These are phyloP conservation scores for Erythrocercus mccallii DNA, from an alignment of 2,113 vertebrate species.

Conservation along the genomic window DNA sequence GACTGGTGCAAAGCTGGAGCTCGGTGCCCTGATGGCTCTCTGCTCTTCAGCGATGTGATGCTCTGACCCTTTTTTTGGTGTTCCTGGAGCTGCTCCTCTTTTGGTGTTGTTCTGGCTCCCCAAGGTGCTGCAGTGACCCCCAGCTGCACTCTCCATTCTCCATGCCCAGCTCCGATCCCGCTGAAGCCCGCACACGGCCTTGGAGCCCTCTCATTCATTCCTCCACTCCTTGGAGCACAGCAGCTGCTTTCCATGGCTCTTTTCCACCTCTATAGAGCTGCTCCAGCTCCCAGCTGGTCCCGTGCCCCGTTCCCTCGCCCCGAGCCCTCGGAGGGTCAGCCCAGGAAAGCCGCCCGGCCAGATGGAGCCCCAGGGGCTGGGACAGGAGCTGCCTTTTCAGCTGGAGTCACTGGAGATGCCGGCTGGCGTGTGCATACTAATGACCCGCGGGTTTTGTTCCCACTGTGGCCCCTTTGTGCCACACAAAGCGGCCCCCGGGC, in stretches of 20 bases:
- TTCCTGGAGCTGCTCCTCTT: too few relatives aligned
- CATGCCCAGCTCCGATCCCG: neutral
- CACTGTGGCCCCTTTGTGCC: constrained; percentile 1
- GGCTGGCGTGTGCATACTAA: neutral
- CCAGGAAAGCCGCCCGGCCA: neutral
- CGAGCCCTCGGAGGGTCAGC: neutral
- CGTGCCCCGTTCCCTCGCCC: neutral
- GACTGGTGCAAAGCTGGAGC: accelerated
- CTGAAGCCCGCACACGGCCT: neutral
- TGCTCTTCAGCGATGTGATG: neutral
- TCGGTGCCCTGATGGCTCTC: accelerated
- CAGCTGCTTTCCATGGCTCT: neutral
- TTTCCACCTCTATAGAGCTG: neutral
- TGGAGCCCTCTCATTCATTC: neutral
- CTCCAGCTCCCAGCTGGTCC: neutral
- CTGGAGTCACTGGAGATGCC: constrained; percentile 19
- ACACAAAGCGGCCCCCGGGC: constrained; percentile 15
- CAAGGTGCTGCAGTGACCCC: neutral
- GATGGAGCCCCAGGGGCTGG: neutral
- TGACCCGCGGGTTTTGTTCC: constrained; percentile 8
- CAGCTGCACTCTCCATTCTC: accelerated
- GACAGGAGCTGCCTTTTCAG: constrained; percentile 4
- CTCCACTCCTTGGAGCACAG: neutral
- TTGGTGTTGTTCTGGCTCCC: neutral
- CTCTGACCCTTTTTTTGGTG: too few relatives aligned